Conservation (phyloP, 2,113 vertebrate species). For the Mormoops blainvillei region DNA sequence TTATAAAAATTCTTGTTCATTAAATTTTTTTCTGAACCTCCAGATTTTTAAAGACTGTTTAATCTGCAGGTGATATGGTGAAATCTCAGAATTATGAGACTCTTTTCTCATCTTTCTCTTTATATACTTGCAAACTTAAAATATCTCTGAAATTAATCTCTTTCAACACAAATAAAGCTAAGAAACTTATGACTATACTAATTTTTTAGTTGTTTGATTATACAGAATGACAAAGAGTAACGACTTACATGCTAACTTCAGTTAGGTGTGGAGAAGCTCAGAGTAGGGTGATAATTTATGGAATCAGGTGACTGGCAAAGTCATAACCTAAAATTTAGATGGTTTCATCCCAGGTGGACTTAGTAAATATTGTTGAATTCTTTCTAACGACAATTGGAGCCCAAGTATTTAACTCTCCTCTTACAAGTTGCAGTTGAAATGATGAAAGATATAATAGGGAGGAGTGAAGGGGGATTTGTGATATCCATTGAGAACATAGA, state of each 20-base stretch:
- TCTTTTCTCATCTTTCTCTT: slow-evolving; percentile 24
- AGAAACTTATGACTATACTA: background rate
- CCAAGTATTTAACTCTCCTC: background rate
- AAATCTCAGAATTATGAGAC: background rate
- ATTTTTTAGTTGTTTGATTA: slow-evolving; percentile 10
- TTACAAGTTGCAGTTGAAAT: slow-evolving; percentile 30
- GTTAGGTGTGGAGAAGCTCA: background rate
- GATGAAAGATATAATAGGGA: background rate
- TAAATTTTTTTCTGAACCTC: background rate
- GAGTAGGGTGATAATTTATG: background rate
- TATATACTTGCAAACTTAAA: background rate
- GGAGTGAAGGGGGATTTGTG: background rate
- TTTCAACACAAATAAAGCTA: slow-evolving; percentile 1
- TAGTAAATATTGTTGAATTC: slow-evolving; percentile 12
- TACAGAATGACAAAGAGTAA: background rate
- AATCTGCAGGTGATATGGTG: background rate
- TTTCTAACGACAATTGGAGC: background rate
- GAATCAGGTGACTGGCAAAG: background rate
- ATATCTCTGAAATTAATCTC: slow-evolving; percentile 2
- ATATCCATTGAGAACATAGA: background rate
- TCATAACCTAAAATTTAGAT: background rate
- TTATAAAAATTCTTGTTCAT: slow-evolving; percentile 19
- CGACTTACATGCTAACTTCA: background rate
- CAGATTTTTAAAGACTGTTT: background rate
- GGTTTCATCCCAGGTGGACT: background rate